Conservation (phyloP, 1,140 invertebrate genomes). For the Heliconius melpomene region DNA sequence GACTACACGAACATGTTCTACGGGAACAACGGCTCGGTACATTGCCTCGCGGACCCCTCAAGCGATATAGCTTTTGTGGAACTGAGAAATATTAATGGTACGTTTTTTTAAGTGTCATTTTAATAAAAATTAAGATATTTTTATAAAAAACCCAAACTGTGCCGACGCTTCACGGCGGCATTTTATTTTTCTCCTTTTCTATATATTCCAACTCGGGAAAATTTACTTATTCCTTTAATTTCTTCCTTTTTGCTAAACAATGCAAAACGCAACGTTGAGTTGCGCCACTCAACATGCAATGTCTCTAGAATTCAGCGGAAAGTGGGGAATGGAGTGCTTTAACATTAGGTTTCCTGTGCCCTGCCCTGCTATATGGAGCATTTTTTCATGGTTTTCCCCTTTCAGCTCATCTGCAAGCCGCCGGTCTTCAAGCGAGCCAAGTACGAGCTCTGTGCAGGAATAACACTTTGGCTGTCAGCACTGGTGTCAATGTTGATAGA, state of each 20-base stretch:
- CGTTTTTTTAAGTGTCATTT: not conserved
- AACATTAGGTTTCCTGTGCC: not conserved
- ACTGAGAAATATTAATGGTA: constrained; percentile 75
- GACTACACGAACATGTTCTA: constrained; percentile 82
- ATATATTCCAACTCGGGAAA: not conserved
- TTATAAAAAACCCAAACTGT: too few species aligned
- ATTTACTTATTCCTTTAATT: not conserved
- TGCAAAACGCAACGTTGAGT: not conserved
- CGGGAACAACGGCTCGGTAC: constrained; percentile 84
- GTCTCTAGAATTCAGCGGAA: not conserved
- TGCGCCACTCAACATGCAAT: not conserved
- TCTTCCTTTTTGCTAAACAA: not conserved
- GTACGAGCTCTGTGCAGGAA: constrained; percentile 83
- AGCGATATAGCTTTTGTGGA: constrained; percentile 85
- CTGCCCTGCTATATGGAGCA: not conserved
- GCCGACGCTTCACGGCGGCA: too few species aligned
- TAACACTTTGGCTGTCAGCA: constrained; percentile 76
- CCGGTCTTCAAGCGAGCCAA: constrained; percentile 53
- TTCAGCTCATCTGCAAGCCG: constrained; percentile 53
- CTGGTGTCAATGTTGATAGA: constrained; percentile 80
- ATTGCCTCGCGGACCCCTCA: constrained; percentile 78
- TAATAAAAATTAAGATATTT: too few species aligned
- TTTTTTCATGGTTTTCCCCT: constrained; percentile 6
- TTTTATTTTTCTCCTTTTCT: too few species aligned
- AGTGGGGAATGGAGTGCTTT: not conserved